phyloP scores from a whole-genome alignment of 2,113 vertebrate species.

The Phalacrocorax aristotelis region DNA sequence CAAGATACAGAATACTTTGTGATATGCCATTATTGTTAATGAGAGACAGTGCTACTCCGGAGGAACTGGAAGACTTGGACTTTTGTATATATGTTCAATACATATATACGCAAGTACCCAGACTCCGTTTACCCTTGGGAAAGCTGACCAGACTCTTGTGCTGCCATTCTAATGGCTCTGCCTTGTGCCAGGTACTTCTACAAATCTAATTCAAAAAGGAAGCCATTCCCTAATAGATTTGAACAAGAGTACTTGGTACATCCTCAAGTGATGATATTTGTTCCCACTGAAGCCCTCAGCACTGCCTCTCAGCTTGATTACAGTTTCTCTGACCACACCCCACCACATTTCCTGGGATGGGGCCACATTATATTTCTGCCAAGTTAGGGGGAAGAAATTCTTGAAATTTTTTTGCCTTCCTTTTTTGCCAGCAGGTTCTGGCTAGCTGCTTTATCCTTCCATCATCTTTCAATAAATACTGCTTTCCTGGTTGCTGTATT shows the following conservation, averaged over 20 bases:
- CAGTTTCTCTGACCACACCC: background rate
- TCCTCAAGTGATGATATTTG: background rate
- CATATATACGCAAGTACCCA: fast-evolving
- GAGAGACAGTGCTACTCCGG: background rate
- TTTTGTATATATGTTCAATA: background rate
- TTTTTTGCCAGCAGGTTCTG: background rate
- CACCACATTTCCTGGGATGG: background rate
- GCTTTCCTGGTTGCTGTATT: background rate
- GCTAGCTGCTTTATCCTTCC: background rate
- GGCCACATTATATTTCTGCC: background rate
- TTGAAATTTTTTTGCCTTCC: background rate
- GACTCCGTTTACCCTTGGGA: background rate
- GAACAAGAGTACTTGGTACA: background rate
- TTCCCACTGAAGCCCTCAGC: background rate
- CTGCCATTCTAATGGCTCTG: background rate
- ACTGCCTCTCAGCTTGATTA: background rate
- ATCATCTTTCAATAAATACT: background rate
- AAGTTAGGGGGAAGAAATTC: background rate
- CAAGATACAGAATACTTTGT: background rate
- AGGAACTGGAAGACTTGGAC: background rate
- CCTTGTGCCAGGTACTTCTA: background rate
- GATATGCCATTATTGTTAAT: background rate
- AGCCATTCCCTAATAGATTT: background rate
- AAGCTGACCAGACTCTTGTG: background rate
- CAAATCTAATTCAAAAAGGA: background rate